A percentile compares a stretch with the other conserved stretches of the same genome.
Conservation (phyloP, 2,113 vertebrate genomes). For the Myiagra hebetior region DNA sequence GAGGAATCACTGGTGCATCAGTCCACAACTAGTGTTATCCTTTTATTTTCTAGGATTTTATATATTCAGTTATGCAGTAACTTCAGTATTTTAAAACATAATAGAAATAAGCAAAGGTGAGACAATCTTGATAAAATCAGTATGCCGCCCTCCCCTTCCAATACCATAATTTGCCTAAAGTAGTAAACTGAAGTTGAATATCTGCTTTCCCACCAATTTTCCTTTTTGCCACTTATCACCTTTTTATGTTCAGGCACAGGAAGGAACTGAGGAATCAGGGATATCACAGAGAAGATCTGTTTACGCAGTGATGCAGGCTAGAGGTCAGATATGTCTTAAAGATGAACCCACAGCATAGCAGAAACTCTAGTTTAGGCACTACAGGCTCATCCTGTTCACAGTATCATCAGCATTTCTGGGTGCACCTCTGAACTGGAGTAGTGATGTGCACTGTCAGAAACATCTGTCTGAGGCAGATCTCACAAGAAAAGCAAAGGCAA, state of each 20-base stretch:
- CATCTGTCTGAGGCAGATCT: not conserved
- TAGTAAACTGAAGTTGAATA: not conserved
- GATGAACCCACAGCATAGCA: not conserved
- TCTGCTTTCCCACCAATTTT: not conserved
- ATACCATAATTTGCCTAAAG: not conserved
- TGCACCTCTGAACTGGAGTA: not conserved
- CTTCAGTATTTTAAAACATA: not conserved
- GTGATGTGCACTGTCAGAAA: not conserved
- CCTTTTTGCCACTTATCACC: not conserved
- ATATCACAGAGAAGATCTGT: not conserved
- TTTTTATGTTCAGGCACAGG: not conserved
- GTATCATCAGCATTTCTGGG: not conserved
- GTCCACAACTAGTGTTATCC: not conserved
- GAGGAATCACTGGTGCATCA: not conserved
- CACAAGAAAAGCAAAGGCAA: not conserved
- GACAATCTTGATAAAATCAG: not conserved
- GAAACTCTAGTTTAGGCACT: not conserved
- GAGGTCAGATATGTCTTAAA: not conserved
- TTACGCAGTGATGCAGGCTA: not conserved
- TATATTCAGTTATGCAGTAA: not conserved
- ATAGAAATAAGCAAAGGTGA: not conserved
- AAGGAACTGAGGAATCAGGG: not conserved
- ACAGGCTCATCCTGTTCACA: accelerated
- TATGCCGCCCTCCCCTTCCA: not conserved
- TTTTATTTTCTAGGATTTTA: not conserved